A percentile compares a stretch with the other conserved stretches of the same genome.
Evolutionary conservation across 2,113 vertebrate genomes (phyloP).

Genomic region (Crotophaga sulcirostris): DNA sequence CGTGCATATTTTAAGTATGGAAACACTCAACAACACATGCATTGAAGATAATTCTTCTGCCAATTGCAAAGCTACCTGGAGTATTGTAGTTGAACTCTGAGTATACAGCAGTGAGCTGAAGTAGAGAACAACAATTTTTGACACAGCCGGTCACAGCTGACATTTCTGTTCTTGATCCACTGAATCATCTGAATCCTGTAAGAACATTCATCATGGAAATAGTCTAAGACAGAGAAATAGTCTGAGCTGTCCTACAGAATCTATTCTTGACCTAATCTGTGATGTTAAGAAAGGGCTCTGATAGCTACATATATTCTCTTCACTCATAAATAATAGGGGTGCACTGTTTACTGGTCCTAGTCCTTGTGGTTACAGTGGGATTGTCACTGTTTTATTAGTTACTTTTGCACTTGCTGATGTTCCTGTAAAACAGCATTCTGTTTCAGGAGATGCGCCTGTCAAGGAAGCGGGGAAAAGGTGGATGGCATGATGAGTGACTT

Average conservation of each 20-base stretch:
- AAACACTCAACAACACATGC: background rate
- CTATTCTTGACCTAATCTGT: slow-evolving; percentile 41
- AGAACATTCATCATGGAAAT: slow-evolving; percentile 59
- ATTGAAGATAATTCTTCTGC: slow-evolving; percentile 14
- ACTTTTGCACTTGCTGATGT: slow-evolving; percentile 53
- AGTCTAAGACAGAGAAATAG: slow-evolving; percentile 43
- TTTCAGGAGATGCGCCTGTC: slow-evolving; percentile 39
- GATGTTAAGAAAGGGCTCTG: slow-evolving; percentile 40
- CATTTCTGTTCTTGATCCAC: slow-evolving; percentile 59
- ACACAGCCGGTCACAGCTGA: background rate
- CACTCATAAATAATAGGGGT: slow-evolving; percentile 46
- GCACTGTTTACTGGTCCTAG: background rate
- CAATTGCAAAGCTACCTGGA: slow-evolving; percentile 11
- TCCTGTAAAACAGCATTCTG: slow-evolving; percentile 49
- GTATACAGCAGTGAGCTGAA: background rate
- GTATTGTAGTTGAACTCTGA: background rate
- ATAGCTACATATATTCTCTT: slow-evolving; percentile 37
- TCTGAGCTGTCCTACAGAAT: slow-evolving; percentile 38
- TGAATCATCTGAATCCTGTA: slow-evolving; percentile 35
- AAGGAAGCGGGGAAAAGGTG: slow-evolving; percentile 15
- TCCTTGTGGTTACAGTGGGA: slow-evolving; percentile 16
- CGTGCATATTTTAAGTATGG: background rate
- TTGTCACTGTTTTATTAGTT: slow-evolving; percentile 61
- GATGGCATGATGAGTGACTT: slow-evolving; percentile 39
- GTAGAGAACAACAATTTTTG: slow-evolving; percentile 36